These are phyloP conservation scores for Sterrhoptilus dennistouni DNA, from an alignment of 2,113 vertebrate genomes.

Conservation along the genomic window DNA sequence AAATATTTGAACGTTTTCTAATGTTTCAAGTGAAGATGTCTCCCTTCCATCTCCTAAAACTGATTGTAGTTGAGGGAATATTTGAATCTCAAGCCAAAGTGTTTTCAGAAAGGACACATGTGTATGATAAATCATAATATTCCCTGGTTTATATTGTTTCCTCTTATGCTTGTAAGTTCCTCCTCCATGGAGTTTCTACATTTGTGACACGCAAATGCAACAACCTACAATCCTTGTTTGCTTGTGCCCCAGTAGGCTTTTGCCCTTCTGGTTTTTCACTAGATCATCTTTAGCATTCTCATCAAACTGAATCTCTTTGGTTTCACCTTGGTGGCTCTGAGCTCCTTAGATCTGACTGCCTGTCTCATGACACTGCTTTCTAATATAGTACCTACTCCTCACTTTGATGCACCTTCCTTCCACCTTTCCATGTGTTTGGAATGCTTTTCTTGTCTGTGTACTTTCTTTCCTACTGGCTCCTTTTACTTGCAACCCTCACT, in stretches of 20 bases:
- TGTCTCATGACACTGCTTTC: neutral
- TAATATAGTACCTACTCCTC: neutral
- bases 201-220: neutral
- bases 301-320: neutral
- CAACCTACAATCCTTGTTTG: neutral
- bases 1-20: neutral
- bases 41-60: neutral
- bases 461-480: neutral
- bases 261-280: neutral
- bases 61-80: neutral
- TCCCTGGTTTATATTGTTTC: neutral
- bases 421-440: neutral
- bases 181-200: neutral
- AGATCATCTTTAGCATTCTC: neutral
- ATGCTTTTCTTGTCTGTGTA: neutral
- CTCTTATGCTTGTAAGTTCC: neutral
- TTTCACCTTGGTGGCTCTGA: neutral
- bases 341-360: neutral
- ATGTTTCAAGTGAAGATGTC: neutral
- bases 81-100: neutral
- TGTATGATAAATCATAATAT: fast-evolving
- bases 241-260: neutral
- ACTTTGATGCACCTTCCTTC: neutral
- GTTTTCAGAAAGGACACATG: neutral
- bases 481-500: neutral